Evolutionary conservation across 2,113 vertebrate genomes (phyloP).

Genomic region (Sialia sialis): DNA sequence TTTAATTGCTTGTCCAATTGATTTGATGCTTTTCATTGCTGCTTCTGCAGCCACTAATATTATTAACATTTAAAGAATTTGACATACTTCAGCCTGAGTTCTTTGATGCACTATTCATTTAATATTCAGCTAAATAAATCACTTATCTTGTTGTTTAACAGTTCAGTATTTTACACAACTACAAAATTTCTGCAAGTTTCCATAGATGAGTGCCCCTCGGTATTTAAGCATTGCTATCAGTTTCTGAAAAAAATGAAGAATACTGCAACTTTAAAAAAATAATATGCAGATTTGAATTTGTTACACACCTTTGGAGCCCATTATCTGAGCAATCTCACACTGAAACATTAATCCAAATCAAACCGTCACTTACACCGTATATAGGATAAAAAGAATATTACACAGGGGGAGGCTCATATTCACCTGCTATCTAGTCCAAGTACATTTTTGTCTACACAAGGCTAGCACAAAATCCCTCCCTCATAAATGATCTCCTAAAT

Average conservation of each 20-base stretch:
- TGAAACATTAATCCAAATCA: constrained; percentile 12
- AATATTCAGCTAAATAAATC: background rate
- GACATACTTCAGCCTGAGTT: background rate
- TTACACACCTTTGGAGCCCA: constrained; percentile 28
- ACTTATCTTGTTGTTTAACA: background rate
- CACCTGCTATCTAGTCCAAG: background rate
- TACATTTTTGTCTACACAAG: background rate
- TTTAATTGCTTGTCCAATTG: background rate
- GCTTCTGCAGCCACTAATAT: background rate
- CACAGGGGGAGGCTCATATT: constrained; percentile 71
- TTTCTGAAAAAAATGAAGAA: constrained; percentile 30
- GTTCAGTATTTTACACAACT: background rate
- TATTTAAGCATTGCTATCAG: background rate
- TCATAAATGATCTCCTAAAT: constrained; percentile 4
- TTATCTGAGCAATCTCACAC: constrained; percentile 34
- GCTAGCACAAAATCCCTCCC: background rate
- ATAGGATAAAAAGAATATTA: constrained; percentile 80
- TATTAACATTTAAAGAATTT: background rate
- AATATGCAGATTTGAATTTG: constrained; percentile 24
- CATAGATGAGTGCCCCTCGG: background rate
- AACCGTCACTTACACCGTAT: constrained; percentile 66
- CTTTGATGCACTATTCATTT: background rate
- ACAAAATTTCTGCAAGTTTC: background rate
- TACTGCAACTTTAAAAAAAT: constrained; percentile 78
- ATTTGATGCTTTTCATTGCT: background rate